phyloP scores from a whole-genome alignment of 2,113 vertebrate species.

The Toxotes chatareus region DNA sequence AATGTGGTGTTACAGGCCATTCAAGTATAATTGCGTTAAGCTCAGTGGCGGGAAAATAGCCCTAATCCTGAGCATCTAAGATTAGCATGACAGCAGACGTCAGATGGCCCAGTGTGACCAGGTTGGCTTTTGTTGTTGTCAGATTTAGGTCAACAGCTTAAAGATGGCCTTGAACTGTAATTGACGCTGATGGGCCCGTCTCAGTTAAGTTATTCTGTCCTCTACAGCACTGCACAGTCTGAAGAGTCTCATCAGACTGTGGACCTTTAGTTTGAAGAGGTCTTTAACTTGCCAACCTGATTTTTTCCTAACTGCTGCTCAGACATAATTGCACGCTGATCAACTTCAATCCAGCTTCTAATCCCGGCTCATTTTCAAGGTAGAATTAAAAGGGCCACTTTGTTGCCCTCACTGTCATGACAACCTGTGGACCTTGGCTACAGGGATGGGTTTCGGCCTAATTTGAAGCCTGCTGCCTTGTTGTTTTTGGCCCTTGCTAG shows the following conservation, averaged over 20 bases:
- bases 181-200: constrained; percentile 61
- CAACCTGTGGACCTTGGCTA: constrained; percentile 63
- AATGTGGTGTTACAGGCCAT: constrained; percentile 50
- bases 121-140: constrained; percentile 81
- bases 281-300: constrained; percentile 22
- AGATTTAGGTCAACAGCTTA: constrained; percentile 83
- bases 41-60: constrained; percentile 73
- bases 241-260: constrained; percentile 1
- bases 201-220: constrained; percentile 49
- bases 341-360: constrained; percentile 63
- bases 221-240: not conserved
- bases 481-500: constrained; percentile 62
- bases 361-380: constrained; percentile 73
- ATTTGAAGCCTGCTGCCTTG: constrained; percentile 55
- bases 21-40: constrained; percentile 72
- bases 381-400: constrained; percentile 63
- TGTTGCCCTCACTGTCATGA: constrained; percentile 62
- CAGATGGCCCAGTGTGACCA: constrained; percentile 79
- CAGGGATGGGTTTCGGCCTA: constrained; percentile 55
- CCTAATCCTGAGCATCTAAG: constrained; percentile 83
- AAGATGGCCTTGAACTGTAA: constrained; percentile 75
- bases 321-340: constrained; percentile 51
- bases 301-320: constrained; percentile 43
- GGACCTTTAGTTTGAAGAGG: constrained; percentile 3
- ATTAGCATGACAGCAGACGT: constrained; percentile 82